Conservation (phyloP, 1,140 invertebrate species). For the Drosophila ercepeae region DNA sequence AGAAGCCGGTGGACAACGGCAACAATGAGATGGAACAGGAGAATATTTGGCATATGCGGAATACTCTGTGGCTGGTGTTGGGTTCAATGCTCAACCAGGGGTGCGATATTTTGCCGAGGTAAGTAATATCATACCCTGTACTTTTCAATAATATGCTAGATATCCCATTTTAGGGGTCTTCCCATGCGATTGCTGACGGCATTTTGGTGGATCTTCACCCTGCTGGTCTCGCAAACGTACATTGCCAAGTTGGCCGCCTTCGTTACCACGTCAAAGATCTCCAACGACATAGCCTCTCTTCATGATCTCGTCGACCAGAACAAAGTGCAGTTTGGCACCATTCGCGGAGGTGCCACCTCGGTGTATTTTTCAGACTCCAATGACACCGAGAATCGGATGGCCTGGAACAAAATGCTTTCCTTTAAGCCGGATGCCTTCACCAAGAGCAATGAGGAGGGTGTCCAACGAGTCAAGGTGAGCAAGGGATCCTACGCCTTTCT, state of each 20-base stretch:
- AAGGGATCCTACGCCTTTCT: constrained; percentile 90
- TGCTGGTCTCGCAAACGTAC: constrained; percentile 97
- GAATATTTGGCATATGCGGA: constrained; percentile 90
- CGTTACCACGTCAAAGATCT: constrained; percentile 93
- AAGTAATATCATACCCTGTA: constrained; percentile 58
- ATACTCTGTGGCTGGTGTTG: constrained; percentile 90
- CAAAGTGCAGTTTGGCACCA: constrained; percentile 94
- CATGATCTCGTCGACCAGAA: constrained; percentile 95
- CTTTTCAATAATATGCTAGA: too few species aligned
- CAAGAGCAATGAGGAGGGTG: constrained; percentile 91
- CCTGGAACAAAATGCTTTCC: constrained; percentile 91
- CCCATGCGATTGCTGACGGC: constrained; percentile 92
- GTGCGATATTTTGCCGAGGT: constrained; percentile 92
- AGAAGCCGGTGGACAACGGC: constrained; percentile 90
- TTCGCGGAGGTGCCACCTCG: constrained; percentile 89
- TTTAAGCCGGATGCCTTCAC: constrained; percentile 92
- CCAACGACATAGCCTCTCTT: constrained; percentile 91
- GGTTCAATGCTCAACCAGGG: constrained; percentile 92
- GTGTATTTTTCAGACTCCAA: constrained; percentile 86
- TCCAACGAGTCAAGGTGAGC: constrained; percentile 89
- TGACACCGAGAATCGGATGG: constrained; percentile 89
- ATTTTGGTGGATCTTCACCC: constrained; percentile 98
- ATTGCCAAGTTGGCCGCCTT: constrained; percentile 98
- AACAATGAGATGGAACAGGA: constrained; percentile 88
- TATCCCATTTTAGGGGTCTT: constrained; percentile 86